A percentile compares a stretch with the other conserved stretches of the same genome.
These are phyloP conservation scores for Meloidogyne hapla DNA, from an alignment of 1,140 invertebrate species.

Conservation along the genomic window DNA sequence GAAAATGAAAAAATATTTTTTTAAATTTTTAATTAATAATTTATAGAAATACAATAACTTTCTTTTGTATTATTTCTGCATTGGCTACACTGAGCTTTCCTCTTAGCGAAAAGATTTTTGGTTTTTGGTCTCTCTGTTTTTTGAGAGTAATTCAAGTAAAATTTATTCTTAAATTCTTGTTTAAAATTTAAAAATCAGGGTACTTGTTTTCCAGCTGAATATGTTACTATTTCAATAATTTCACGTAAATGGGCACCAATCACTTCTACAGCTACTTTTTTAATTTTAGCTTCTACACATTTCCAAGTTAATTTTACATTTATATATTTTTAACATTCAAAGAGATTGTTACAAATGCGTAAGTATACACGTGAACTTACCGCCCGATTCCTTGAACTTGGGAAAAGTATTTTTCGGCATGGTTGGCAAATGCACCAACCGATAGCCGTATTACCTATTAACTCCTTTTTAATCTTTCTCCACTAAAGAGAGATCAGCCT, in stretches of 20 bases:
- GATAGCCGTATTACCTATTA: no score
- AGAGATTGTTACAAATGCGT: no score
- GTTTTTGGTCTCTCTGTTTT: not conserved
- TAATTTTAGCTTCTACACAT: constrained; percentile 4
- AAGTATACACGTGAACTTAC: no score
- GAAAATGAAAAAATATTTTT: not conserved
- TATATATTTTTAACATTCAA: not conserved
- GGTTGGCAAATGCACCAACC: no score
- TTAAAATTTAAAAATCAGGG: not conserved
- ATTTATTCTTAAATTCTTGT: not conserved
- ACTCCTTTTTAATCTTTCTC: no score
- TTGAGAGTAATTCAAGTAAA: not conserved
- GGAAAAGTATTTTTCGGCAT: no score
- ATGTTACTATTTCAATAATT: not conserved
- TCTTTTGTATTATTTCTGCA: not conserved
- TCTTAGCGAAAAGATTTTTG: not conserved
- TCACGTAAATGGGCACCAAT: constrained; percentile 12
- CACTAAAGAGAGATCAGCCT: no score
- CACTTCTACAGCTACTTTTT: not conserved
- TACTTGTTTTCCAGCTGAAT: not conserved
- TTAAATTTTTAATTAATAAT: not conserved
- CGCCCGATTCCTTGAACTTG: no score
- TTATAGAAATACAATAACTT: not conserved
- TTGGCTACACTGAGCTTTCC: not conserved
- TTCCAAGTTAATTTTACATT: not conserved